Conservation (phyloP, 2,888 invertebrate species). For the Xanthia togata region DNA sequence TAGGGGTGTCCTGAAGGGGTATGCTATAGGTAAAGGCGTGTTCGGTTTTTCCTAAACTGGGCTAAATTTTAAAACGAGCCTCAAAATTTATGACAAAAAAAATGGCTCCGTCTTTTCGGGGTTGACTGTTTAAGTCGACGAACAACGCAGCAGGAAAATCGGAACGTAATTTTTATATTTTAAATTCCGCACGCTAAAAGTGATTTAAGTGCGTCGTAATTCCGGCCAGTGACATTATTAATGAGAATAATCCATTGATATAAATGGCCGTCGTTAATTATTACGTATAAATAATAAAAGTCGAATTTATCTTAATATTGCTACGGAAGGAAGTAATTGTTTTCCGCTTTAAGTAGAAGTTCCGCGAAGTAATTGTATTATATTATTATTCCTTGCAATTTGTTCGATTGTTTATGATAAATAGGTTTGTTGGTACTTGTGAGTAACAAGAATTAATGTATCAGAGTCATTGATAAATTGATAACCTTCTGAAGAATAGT, state of each 20-base stretch:
- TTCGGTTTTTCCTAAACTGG: neutral
- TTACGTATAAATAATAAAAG: slow-evolving; percentile 13
- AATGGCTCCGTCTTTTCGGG: too few species aligned
- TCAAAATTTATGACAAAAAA: neutral
- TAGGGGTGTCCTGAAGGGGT: neutral
- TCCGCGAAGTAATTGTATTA: too few species aligned
- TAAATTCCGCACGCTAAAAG: slow-evolving; percentile 20
- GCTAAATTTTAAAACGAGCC: neutral
- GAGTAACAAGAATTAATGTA: neutral
- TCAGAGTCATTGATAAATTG: slow-evolving; percentile 11
- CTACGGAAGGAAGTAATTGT: neutral
- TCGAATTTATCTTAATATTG: slow-evolving; percentile 13
- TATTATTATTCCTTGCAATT: neutral
- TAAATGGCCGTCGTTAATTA: slow-evolving; percentile 41
- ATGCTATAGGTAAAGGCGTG: too few species aligned
- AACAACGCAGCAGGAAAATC: neutral
- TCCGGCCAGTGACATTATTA: slow-evolving; percentile 22
- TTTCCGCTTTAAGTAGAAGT: too few species aligned
- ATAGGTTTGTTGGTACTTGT: neutral
- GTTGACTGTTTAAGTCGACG: neutral
- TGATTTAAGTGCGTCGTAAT: slow-evolving; percentile 18
- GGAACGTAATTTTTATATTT: slow-evolving; percentile 12
- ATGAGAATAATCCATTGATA: slow-evolving; percentile 39
- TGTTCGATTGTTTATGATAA: neutral
- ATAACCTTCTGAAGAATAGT: slow-evolving; percentile 27